Percentiles rank a stretch among this genome's conserved stretches.
Evolutionary conservation across 2,797 vertebrate species (phyloP).

Genomic region (Tangara arthus): DNA sequence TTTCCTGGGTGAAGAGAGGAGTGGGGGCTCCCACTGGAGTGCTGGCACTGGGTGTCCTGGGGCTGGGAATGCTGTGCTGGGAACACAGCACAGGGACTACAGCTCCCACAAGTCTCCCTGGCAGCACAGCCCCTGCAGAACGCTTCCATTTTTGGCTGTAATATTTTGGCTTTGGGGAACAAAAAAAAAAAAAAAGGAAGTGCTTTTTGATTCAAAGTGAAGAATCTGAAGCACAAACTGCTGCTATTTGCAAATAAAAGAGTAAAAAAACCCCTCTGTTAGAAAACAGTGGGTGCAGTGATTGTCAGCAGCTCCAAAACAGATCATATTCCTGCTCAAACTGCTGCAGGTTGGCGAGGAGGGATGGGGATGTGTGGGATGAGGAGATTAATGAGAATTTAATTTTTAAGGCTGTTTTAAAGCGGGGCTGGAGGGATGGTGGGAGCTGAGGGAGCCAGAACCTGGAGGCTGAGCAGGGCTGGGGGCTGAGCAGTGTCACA

Average conservation of each 20-base stretch:
- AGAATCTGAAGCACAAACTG: not conserved
- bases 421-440: rapidly evolving
- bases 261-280: not conserved
- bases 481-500: not conserved
- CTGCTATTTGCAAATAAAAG: not conserved
- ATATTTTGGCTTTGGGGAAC: not conserved
- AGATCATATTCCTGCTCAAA: not conserved
- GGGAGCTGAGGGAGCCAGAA: not conserved
- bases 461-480: not conserved
- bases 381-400: not conserved
- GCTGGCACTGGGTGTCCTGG: rapidly evolving
- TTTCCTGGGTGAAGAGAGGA: not conserved
- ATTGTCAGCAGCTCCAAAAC: not conserved
- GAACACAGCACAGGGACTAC: not conserved
- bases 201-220: not conserved
- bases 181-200: no score
- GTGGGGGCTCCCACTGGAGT: rapidly evolving
- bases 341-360: not conserved
- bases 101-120: not conserved
- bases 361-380: not conserved
- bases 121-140: not conserved
- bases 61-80: not conserved
- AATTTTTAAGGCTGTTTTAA: not conserved
- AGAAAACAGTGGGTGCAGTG: not conserved
- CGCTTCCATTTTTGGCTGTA: not conserved